phyloP scores from a whole-genome alignment of 2,797 vertebrate species.

The Pitangus sulphuratus region DNA sequence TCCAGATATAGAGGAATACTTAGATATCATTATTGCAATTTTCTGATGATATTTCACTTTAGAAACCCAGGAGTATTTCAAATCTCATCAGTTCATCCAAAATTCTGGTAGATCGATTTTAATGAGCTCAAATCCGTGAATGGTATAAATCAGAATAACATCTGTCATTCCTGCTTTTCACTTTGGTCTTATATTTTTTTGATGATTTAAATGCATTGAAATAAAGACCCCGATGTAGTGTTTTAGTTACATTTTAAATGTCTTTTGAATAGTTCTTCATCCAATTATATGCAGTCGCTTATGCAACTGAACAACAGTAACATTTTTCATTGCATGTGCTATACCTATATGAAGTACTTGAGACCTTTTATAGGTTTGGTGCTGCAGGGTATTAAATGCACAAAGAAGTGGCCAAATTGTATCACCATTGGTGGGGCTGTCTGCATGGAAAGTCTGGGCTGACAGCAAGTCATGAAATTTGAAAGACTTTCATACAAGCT shows the following conservation, averaged over 20 bases:
- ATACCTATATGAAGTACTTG: neutral
- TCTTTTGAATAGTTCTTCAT: neutral
- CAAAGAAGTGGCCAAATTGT: neutral
- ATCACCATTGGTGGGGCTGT: neutral
- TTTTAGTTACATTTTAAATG: neutral
- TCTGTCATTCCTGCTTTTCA: neutral
- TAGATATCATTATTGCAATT: conserved; percentile 18
- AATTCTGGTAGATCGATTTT: conserved; percentile 8
- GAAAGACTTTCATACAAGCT: neutral
- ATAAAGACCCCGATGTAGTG: neutral
- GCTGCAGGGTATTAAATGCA: neutral
- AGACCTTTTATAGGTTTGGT: neutral
- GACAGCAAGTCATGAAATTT: neutral
- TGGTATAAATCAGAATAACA: neutral
- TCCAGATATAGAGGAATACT: conserved; percentile 13
- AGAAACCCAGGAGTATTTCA: conserved; percentile 31
- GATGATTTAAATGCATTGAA: neutral
- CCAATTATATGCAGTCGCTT: neutral
- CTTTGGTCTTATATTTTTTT: neutral
- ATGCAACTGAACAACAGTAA: neutral
- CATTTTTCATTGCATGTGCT: neutral
- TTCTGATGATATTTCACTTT: conserved; percentile 33
- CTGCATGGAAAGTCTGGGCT: neutral
- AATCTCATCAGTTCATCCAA: conserved; percentile 15
- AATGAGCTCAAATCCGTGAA: conserved; percentile 26